Conservation (phyloP, 2,888 invertebrate species). For the Carcina quercana region DNA sequence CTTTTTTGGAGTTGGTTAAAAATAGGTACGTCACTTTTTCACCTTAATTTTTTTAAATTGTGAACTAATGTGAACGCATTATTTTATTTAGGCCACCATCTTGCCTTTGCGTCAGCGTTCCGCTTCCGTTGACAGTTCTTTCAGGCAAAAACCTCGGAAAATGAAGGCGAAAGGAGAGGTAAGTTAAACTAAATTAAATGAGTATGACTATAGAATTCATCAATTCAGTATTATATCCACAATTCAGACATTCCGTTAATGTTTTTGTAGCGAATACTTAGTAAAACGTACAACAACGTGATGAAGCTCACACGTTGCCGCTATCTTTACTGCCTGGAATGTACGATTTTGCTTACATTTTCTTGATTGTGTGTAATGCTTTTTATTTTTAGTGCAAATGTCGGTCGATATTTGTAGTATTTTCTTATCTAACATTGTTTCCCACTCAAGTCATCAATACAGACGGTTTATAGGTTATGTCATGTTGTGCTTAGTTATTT, state of each 20-base stretch:
- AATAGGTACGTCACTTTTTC: too few species aligned
- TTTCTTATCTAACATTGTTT: too few species aligned
- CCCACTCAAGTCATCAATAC: too few species aligned
- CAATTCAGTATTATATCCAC: slow-evolving; percentile 2
- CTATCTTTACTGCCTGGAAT: slow-evolving; percentile 12
- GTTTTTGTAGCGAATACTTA: neutral
- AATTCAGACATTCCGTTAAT: neutral
- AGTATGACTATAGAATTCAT: slow-evolving; percentile 14
- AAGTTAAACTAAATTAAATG: slow-evolving; percentile 30
- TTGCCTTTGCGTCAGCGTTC: slow-evolving; percentile 44
- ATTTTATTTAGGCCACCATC: slow-evolving; percentile 20
- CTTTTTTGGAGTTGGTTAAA: too few species aligned
- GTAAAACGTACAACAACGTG: neutral
- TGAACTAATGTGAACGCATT: too few species aligned
- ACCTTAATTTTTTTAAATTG: too few species aligned
- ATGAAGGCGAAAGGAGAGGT: slow-evolving; percentile 95
- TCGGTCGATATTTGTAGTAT: too few species aligned
- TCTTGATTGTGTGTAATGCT: neutral
- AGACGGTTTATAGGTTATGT: slow-evolving; percentile 58
- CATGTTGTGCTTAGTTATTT: slow-evolving; percentile 31
- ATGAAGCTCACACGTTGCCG: slow-evolving; percentile 53
- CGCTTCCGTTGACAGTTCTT: slow-evolving; percentile 71
- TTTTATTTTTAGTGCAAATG: too few species aligned
- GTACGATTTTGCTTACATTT: neutral
- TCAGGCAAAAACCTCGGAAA: slow-evolving; percentile 65